phyloP scores from a whole-genome alignment of 2,113 vertebrate species.

The zebrafish (Danio rerio) region GRCz12tu NC_133200.1:18512001-18512500 shows the following conservation, averaged over 20 bases:
- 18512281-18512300: neutral
- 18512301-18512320: neutral
- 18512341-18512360: neutral
- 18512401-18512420: slow-evolving; percentile 20
- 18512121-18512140: neutral
- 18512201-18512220: slow-evolving; percentile 26
- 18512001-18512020: neutral
- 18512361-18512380: neutral
- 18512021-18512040: neutral
- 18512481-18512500: neutral
- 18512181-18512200: neutral
- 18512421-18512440: slow-evolving; percentile 24
- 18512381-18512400: slow-evolving; percentile 18
- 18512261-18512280: slow-evolving; percentile 64
- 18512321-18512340: neutral
- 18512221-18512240: slow-evolving; percentile 56
- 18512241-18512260: slow-evolving; percentile 67
- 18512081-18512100: neutral
- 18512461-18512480: neutral
- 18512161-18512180: neutral
- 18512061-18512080: neutral
- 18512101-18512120: neutral
- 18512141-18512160: neutral
- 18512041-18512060: neutral
- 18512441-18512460: neutral